These are phyloP conservation scores for Burhinus oedicnemus DNA, from an alignment of 2,113 vertebrate species.

Conservation along the genomic window DNA sequence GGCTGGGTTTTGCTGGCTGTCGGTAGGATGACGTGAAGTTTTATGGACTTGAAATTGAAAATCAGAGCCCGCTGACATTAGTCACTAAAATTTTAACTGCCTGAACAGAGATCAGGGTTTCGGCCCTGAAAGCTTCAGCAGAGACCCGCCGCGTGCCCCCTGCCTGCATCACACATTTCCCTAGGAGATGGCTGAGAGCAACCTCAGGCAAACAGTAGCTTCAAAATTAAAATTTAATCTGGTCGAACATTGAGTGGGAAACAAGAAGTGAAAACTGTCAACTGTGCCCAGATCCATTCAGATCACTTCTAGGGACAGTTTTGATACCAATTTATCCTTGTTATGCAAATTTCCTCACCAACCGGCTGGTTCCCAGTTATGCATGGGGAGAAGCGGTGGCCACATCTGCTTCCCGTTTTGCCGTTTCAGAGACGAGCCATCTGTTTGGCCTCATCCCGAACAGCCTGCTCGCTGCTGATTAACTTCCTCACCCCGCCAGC, in stretches of 20 bases:
- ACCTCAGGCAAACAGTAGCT: not conserved
- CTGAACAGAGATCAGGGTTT: not conserved
- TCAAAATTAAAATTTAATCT: slow-evolving; percentile 47
- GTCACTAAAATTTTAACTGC: not conserved
- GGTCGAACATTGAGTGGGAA: slow-evolving; percentile 73
- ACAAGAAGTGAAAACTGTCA: slow-evolving; percentile 93
- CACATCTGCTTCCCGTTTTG: slow-evolving; percentile 92
- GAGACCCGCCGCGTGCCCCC: rapidly evolving
- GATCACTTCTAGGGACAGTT: slow-evolving; percentile 76
- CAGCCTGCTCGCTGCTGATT: slow-evolving; percentile 70
- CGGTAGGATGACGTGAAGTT: not conserved
- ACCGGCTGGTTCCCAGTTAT: slow-evolving; percentile 84
- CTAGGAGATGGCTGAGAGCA: not conserved
- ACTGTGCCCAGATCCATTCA: slow-evolving; percentile 81
- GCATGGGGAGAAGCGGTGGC: slow-evolving; percentile 79
- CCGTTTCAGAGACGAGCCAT: slow-evolving; percentile 83
- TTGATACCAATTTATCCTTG: slow-evolving; percentile 90
- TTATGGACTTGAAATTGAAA: not conserved
- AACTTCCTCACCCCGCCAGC: slow-evolving; percentile 73
- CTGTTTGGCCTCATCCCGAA: slow-evolving; percentile 80
- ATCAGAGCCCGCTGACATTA: not conserved
- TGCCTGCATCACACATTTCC: not conserved
- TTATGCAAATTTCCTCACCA: slow-evolving; percentile 93
- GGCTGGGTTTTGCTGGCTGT: not conserved
- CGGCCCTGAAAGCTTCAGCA: not conserved